A percentile compares a stretch with the other conserved stretches of the same genome.
These are phyloP conservation scores for Oppia nitens DNA, from an alignment of 1,140 invertebrate species.

Conservation along the genomic window DNA sequence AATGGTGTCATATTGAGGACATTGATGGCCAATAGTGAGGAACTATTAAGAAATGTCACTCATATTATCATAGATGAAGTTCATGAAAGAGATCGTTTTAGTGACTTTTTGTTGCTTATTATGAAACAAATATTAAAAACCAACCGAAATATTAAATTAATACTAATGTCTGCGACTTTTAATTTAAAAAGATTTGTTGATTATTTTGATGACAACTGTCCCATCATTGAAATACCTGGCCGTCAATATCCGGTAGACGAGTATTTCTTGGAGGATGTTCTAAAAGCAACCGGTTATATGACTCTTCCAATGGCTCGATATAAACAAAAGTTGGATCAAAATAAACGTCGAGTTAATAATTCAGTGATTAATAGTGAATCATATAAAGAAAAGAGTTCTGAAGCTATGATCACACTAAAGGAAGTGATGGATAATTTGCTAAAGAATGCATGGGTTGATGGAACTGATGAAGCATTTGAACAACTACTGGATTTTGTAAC, in stretches of 20 bases:
- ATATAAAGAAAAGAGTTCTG: background rate
- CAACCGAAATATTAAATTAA: constrained; percentile 54
- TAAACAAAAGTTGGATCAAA: background rate
- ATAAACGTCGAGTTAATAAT: background rate
- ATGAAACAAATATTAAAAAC: constrained; percentile 51
- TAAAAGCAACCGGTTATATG: background rate
- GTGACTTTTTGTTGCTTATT: constrained; percentile 76
- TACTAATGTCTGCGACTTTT: constrained; percentile 95
- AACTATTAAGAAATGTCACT: constrained; percentile 45
- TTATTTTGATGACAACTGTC: constrained; percentile 40
- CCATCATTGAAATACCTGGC: constrained; percentile 77
- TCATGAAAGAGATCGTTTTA: constrained; percentile 84
- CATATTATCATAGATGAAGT: constrained; percentile 87
- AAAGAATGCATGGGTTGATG: background rate
- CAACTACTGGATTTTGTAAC: background rate
- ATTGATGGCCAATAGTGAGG: constrained; percentile 50
- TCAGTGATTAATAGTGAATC: background rate
- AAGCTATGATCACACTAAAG: too few species aligned
- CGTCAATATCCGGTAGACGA: constrained; percentile 27
- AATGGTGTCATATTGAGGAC: constrained; percentile 80
- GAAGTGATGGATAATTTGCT: background rate
- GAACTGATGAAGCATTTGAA: background rate
- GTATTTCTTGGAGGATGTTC: background rate
- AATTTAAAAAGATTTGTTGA: constrained; percentile 72
- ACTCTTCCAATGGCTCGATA: background rate